Evolutionary conservation across 2,888 invertebrate species (phyloP), one percentile per base, ranked within the genome.

Genomic region (Heteromyza rotundicornis): DNA sequence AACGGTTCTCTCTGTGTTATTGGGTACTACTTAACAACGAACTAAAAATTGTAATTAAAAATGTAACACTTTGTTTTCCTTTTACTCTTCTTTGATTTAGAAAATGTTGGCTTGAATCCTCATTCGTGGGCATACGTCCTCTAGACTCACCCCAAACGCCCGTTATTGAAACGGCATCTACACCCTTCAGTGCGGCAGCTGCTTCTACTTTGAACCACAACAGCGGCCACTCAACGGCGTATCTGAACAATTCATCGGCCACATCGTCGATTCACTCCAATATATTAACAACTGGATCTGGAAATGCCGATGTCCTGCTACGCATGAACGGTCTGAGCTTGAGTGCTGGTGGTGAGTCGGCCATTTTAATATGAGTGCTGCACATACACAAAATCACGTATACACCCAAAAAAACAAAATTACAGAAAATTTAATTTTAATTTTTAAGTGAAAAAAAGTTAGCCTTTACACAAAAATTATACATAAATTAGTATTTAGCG

Each of bases 101-200:
- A 75, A 83, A 94, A 75, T 92, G 91, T 82, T 95, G 96, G 95
- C 87, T 95, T 81, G 96, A 96, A 83, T 95, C 94, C 84, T 94
- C 94, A 68, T 96, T 96, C 82, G 92, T 92, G 64, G 92, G 92
- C 73, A 92, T 91, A 74, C 90, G 92, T 76, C 94, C 94, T 2
- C 84, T 92, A 78, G 94, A 94, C 73, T 92, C 92, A 53, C 94
- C 94, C 17, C 91, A 92, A 83, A 93, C 93, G 64, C 93, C 94
- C 40, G 85, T 89, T 72, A 88, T 87, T 65, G 86, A 87, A 66
- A 80, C 72, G 64, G 84, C 84, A 60, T 57, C 62, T 20, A 53
- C 32, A n/a, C 47, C 56, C 27, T 54, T 66, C 52, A 64, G 57
- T 47, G 55, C 59, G 7, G 60, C 64, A 35, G 62, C 57, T 44